Evolutionary conservation across 2,888 invertebrate genomes (phyloP).

Genomic region (Acleris cristana): DNA sequence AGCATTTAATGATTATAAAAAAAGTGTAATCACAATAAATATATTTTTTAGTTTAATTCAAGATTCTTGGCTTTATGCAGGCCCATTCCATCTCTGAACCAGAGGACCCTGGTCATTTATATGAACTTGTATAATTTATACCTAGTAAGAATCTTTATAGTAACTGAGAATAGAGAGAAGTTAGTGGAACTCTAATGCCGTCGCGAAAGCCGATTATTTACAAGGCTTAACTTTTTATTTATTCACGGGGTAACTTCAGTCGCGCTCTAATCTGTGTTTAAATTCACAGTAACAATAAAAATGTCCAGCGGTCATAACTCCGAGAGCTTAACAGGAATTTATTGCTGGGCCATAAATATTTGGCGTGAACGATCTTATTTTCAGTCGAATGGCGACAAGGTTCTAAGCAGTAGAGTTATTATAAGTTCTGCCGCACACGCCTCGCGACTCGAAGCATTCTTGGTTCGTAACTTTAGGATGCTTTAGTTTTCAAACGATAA

Average conservation of each 20-base stretch:
- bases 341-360: constrained; percentile 54
- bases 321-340: constrained; percentile 51
- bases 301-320: constrained; percentile 45
- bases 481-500: not conserved
- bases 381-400: constrained; percentile 61
- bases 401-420: constrained; percentile 67
- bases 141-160: too few species aligned
- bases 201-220: constrained; percentile 10
- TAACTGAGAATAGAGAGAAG: not conserved
- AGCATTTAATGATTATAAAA: too few species aligned
- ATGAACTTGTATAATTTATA: too few species aligned
- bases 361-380: constrained; percentile 59
- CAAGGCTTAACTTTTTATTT: constrained; percentile 26
- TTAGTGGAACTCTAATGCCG: not conserved
- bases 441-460: constrained; percentile 7
- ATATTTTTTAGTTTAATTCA: too few species aligned
- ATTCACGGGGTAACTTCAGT: constrained; percentile 30
- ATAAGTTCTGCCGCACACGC: constrained; percentile 37
- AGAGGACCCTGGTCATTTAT: too few species aligned
- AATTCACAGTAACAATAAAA: constrained; percentile 37
- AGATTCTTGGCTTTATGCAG: too few species aligned
- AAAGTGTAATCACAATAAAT: too few species aligned
- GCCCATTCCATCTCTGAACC: too few species aligned
- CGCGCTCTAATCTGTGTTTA: constrained; percentile 34
- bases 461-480: constrained; percentile 9